Evolutionary conservation across 2,888 invertebrate species (phyloP), one percentile per base, ranked within the genome.

Genomic region (Cheilosia vernalis): DNA sequence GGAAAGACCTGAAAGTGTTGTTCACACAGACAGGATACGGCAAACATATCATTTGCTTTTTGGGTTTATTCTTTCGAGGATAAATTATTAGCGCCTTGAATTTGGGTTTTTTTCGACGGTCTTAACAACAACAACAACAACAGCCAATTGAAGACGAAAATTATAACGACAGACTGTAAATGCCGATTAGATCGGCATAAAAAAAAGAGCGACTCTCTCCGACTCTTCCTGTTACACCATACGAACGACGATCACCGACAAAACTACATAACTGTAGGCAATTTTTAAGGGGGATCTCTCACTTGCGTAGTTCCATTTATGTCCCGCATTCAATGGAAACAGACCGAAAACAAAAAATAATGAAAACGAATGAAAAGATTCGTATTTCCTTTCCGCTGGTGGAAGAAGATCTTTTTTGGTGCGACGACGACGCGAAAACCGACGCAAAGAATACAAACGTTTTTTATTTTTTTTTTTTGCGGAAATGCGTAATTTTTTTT

Each of bases 401-500:
- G 30, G 64, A 7, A 30, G 53, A 79, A 73, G 78, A 83, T 83
- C 73, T 69, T 84, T 51, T 84, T 80, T 79, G 64, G 74, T 79
- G 73, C 49, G 83, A 61, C 61, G 30, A 51, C 53, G 53, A 80
- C 73, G 79, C 74, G 63, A 84, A 84, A 70, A 49, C 10, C 67
- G n/a, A 79, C 74, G 19, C 47, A 74, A 69, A 53, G 84, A 80
- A 74, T 70, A 9, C 19, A 58, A 44, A 80, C 47, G 33, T 51
- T 3, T 33, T 40, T 51, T 40, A 30, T 51, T 40, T 4, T 21
- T 30, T 67, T 7, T 49, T 63, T 69, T 84, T 84, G 84, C 84
- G 84, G 84, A 84, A 84, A 84, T 84, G 84, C 84, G 84, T 79
- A 80, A 84, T 79, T 74, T 73, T 69, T 69, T 69, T 69, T 58